A percentile compares a stretch with the other conserved stretches of the same genome.
These are phyloP conservation scores for Pantherophis guttatus DNA, from an alignment of 2,113 vertebrate species.

Conservation along the genomic window DNA sequence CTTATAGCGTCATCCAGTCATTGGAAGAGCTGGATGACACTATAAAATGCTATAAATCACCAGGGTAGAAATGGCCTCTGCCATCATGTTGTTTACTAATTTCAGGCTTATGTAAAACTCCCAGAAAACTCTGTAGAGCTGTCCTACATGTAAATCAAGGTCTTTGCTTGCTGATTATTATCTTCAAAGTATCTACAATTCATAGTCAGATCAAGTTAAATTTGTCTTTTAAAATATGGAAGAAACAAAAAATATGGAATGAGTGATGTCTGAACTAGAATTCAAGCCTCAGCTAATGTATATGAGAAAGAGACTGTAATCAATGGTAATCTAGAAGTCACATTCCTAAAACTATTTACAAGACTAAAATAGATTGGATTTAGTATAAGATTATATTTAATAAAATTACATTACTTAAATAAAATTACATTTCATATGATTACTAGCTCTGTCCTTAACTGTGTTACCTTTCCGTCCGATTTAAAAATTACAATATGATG, in stretches of 20 bases:
- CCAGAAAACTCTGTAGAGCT: neutral
- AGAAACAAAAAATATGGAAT: neutral
- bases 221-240: neutral
- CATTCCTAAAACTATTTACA: neutral
- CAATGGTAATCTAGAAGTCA: neutral
- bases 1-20: neutral
- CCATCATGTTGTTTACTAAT: neutral
- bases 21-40: neutral
- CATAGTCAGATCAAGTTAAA: neutral
- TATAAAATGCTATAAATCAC: neutral
- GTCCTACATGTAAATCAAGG: neutral
- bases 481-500: neutral
- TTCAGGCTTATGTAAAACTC: neutral
- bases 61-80: neutral
- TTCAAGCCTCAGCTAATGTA: neutral
- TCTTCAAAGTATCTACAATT: neutral
- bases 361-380: neutral
- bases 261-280: neutral
- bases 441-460: neutral
- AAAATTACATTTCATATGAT: neutral
- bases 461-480: neutral
- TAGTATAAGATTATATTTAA: neutral
- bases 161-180: neutral
- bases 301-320: neutral
- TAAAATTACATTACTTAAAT: neutral